A percentile compares a stretch with the other conserved stretches of the same genome.
These are phyloP conservation scores for Tapirus indicus DNA, from an alignment of 2,797 vertebrate species.

Conservation along the genomic window DNA sequence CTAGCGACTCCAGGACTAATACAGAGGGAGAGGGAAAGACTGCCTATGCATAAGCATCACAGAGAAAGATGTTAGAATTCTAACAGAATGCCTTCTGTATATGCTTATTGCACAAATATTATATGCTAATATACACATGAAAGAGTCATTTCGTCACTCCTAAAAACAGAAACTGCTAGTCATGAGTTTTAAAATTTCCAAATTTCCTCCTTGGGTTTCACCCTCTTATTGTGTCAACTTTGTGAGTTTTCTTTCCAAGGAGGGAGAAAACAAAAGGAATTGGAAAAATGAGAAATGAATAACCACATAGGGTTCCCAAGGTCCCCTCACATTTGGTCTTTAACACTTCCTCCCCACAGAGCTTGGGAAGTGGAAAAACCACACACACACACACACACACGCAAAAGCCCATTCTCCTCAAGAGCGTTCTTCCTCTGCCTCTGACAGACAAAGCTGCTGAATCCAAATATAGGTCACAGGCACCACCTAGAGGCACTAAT, in stretches of 20 bases:
- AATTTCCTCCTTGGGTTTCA: not conserved
- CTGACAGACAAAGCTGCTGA: not conserved
- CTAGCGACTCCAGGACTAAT: not conserved
- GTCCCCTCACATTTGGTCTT: not conserved
- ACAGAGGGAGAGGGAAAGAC: not conserved
- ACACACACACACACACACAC: not conserved
- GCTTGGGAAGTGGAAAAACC: not conserved
- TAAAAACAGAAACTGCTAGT: not conserved
- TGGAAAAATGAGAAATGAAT: not conserved
- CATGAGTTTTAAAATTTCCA: not conserved
- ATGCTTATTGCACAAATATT: not conserved
- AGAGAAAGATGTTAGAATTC: not conserved
- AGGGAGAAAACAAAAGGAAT: not conserved
- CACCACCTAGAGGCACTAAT: conserved; percentile 62
- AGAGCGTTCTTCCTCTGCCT: not conserved
- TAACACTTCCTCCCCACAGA: not conserved
- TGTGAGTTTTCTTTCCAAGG: not conserved
- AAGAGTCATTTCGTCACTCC: not conserved
- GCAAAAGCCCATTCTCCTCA: not conserved
- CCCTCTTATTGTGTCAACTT: not conserved
- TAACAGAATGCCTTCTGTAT: not conserved
- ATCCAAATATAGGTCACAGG: not conserved
- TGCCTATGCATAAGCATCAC: not conserved
- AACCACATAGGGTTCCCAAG: not conserved
- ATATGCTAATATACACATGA: not conserved